Base-by-base conservation (phyloP, 2,113 vertebrate species). In the Smithornis capensis region DNA sequence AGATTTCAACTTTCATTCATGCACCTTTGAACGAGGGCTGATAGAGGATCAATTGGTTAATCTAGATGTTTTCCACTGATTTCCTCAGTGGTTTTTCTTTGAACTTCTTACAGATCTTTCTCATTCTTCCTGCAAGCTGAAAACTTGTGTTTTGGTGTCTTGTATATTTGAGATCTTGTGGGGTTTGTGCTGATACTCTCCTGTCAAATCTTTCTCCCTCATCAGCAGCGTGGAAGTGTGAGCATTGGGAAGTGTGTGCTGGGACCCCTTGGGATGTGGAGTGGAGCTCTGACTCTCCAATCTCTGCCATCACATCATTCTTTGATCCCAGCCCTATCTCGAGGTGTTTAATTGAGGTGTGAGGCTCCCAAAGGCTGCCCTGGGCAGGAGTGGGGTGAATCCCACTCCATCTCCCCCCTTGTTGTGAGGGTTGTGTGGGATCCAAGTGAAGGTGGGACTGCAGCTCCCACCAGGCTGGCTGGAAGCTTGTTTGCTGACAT, bases 211-310 rank as follows among this genome's bases (percentile, higher is more conserved):
- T 8, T 64, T 45, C 44, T 73, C 38, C 49, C 35, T 38, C 2
- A 47, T 7, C 37, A 38, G 13, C 57, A 42, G 18, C 2, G 0
- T 35, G n/a, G n/a, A n/a, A n/a, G n/a, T n/a, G n/a, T 18, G n/a
- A 40, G 60, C 4, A 0, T 1, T 37, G 59, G 63, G 59, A 53
- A 52, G 28, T 42, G 53, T 2, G 9, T 0, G 1, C 42, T 40
- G 57, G 33, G 71, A 24, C 59, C 35, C 55, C 7, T 1, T 14
- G 64, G 47, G 64, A 42, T 47, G 15, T n/a, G 19, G 37, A 37
- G 4, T 6, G 17, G 33, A 47, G 67, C 53, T 50, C 56, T 17
- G 40, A 37, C 62, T 69, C 31, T 73, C 57, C 63, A 6, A 45
- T 75, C 53, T 45, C 57, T 59, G 28, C 55, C 76, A 33, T 2